Base-by-base conservation (phyloP, 1,140 invertebrate genomes). In the Drosophila lowei region DNA sequence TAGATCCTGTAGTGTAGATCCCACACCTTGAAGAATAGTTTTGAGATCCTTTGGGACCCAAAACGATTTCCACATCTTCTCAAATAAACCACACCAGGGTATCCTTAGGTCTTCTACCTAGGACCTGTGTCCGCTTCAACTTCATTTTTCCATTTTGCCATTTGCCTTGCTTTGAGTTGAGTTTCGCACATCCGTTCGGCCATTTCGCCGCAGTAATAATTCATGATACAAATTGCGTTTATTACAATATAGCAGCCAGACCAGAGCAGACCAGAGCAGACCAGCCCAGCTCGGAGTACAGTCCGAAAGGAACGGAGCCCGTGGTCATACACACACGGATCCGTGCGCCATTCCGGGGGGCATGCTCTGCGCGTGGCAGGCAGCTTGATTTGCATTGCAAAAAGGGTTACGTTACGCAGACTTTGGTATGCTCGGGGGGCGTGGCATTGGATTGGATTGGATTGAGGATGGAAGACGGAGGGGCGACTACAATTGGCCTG, bases 151-250 rank as follows among this genome's bases (percentile, higher is more conserved):
- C 55, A 60, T 41, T 72, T 55, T 59, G 30, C 46, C 61, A 56
- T 75, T 74, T 60, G 34, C 56, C 61, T 58, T 77, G 54, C 68
- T 11, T 38, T 15, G 67, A 46, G 47, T 11, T 21, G 66, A 71
- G 59, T 56, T 46, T 75, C 60, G 68, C 77, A 76, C 80, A 76
- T 86, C 77, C 83, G 83, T 50, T 75, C 55, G 61, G 41, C 43
- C 54, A 46, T 46, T 71, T 47, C 54, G 84, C 84, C 78, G 83
- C 83, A 86, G 83, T 86, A 86, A 86, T 86, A 86, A 88, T 76
- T 86, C 83, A 86, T 86, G 78, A 70, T 77, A 70, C 78, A 88
- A 86, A 88, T 88, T 86, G 83, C 84, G 83, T 86, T 86, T 86
- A 86, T 88, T 88, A 88, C 83, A 88, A 79, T 67, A 77, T 66